A percentile compares a stretch with the other conserved stretches of the same genome.
Evolutionary conservation across 2,888 invertebrate genomes (phyloP).

Genomic region (Molorchus minor): DNA sequence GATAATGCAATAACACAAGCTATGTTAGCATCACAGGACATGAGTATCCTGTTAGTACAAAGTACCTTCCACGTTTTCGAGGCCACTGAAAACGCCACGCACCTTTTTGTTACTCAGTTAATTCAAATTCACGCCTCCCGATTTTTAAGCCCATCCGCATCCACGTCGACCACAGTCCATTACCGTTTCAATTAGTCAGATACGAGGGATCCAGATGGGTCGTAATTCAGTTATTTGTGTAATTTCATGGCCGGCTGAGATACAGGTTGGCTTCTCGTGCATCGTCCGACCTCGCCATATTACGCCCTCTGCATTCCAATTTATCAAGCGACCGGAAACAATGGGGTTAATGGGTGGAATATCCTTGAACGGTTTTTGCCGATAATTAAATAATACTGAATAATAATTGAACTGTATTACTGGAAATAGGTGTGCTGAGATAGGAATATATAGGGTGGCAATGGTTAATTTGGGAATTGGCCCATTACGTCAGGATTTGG

Average conservation of each 20-base stretch:
- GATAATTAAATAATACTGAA: background rate
- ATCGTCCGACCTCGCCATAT: background rate
- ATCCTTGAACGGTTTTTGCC: background rate
- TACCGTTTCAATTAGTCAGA: conserved; percentile 35
- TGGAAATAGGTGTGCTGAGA: background rate
- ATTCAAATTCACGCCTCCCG: too few species aligned
- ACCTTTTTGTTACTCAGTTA: too few species aligned
- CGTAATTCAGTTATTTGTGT: conserved; percentile 39
- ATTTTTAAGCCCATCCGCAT: too few species aligned
- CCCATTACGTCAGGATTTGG: background rate
- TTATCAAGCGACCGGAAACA: conserved; percentile 3
- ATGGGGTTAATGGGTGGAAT: background rate
- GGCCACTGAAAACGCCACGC: too few species aligned
- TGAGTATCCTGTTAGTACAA: too few species aligned
- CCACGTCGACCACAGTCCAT: conserved; percentile 26
- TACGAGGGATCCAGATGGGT: conserved; percentile 23
- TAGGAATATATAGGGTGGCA: background rate
- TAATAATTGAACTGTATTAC: background rate
- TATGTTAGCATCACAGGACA: too few species aligned
- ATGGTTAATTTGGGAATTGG: background rate
- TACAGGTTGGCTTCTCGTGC: conserved; percentile 21
- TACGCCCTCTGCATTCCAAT: background rate
- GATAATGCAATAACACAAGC: too few species aligned
- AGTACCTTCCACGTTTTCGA: too few species aligned
- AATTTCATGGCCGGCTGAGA: conserved; percentile 39